phyloP scores from a whole-genome alignment of 2,797 vertebrate genomes.

The Micropoecilia bifurca region DNA sequence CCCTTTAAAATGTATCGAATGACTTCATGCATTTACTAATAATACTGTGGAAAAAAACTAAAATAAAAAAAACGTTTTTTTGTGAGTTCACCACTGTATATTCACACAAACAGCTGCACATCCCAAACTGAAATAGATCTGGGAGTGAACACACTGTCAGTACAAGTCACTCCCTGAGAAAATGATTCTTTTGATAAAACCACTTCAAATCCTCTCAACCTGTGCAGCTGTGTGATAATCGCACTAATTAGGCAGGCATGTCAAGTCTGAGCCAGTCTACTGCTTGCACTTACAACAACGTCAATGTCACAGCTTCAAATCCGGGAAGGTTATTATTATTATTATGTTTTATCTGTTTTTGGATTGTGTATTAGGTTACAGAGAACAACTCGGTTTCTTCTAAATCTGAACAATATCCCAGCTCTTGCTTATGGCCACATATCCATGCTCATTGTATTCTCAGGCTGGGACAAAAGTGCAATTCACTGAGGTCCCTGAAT shows the following conservation, averaged over 20 bases:
- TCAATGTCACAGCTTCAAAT: slow-evolving; percentile 9
- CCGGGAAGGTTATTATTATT: slow-evolving; percentile 5
- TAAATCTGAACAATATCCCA: neutral
- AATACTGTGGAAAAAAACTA: slow-evolving; percentile 20
- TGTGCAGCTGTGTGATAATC: slow-evolving; percentile 90
- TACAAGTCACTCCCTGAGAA: slow-evolving; percentile 84
- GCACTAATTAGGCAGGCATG: slow-evolving; percentile 91
- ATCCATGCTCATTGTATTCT: neutral
- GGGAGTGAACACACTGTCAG: slow-evolving; percentile 87
- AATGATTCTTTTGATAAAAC: slow-evolving; percentile 93
- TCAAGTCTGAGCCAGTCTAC: slow-evolving; percentile 65
- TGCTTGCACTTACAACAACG: slow-evolving; percentile 36
- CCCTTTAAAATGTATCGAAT: slow-evolving; percentile 21
- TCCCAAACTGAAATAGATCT: slow-evolving; percentile 64
- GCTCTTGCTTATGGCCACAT: neutral
- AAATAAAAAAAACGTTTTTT: slow-evolving; percentile 11
- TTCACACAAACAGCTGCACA: slow-evolving; percentile 30
- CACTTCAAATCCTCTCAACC: slow-evolving; percentile 86
- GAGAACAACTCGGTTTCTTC: neutral
- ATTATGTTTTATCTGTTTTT: slow-evolving; percentile 4
- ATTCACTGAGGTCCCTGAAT: slow-evolving; percentile 1
- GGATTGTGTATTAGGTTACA: slow-evolving; percentile 9
- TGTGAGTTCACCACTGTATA: slow-evolving; percentile 29
- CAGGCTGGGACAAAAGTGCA: neutral
- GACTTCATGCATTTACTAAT: slow-evolving; percentile 23